Base-by-base conservation (phyloP, 2,113 vertebrate species). In the Oriolus oriolus region DNA sequence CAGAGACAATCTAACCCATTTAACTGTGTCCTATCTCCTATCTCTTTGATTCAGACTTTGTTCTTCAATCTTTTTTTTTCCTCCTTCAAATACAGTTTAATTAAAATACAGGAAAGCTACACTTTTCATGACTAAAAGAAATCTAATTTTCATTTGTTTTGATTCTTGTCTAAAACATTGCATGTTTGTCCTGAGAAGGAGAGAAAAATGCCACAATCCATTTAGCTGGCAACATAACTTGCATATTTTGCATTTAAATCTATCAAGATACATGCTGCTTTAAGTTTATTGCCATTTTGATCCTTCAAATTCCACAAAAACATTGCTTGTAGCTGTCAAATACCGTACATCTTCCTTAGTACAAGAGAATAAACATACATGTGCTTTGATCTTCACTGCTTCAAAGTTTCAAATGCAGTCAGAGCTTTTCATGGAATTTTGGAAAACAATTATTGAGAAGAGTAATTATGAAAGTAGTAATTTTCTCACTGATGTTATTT, bases 191-290 rank as follows among this genome's bases (percentile, higher is more conserved):
- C 94, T 89, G 86, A 94, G 93, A 93, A 95, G 77, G 78, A 93
- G 83, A 76, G 60, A 84, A 96, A 92, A 86, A 66, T 28, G 84
- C 70, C 85, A 94, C 89, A 95, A 93, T 90, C 87, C 68, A 94
- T 96, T 96, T 95, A 96, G 93, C 26, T 87, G 93, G 92, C 84
- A 96, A 91, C 87, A 85, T 92, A 89, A 63, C 42, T 11, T 84
- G 95, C 75, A 87, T 83, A 94, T 97, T 97, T 96, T 96, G 49
- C 92, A 54, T 92, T 96, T 94, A 96, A 96, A 97, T 87, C 83
- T 89, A 82, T 86, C 49, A 87, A 94, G 95, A 94, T 60, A 65
- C 52, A 66, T 85, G 70, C 89, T 86, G 71, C 84, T 95, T 50
- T 81, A 90, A 70, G 41, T 94, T 73, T 96, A 92, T 95, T 91